Evolutionary conservation across 2,888 invertebrate genomes (phyloP), one percentile per base, ranked within the genome.

Genomic region (Linyphia triangularis): DNA sequence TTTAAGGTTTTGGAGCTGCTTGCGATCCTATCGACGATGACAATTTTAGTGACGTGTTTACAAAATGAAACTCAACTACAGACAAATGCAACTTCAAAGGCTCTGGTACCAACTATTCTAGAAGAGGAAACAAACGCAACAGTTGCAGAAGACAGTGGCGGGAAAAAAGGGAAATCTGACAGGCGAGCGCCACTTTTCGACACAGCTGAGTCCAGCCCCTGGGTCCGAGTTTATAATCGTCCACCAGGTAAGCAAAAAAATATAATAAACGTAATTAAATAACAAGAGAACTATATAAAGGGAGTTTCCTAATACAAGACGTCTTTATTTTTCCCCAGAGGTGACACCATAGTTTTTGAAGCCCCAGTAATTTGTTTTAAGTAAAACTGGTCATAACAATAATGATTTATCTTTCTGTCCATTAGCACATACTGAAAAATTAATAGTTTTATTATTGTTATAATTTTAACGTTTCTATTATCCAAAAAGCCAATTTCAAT

Each of bases 141-240:
- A 13, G 16, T 16, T 13, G 9, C 24, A 22, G 43, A 61, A 22
- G 13, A 61, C 6, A 63, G 28, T 30, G 59, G 65, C 26, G 81
- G 51, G 2, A 9, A 75, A 16, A 51, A 3, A 59, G 67, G 67
- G 13, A 81, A 82, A 67, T 67, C 67, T 0, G 81, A 81, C 5
- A 81, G 86, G 61, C 24, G 86, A 40, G 86, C 86, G 57, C 51
- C 81, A 1, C 73, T 73, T 9, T 73, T 75, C 43, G 86, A 88
- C 30, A 69, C 73, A 5, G 57, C 73, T 5, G 75, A 40, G 19
- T 75, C 81, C 9, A 65, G 65, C 33, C 65, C 86, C 40, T 88
- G 79, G 79, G 86, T 88, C 28, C 65, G 86, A 61, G 75, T 88
- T n/a, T 88, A 79, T 28, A 88, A 88, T 30, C 30, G 75, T 40